Base-by-base conservation (phyloP, 2,888 invertebrate genomes). In the Heliconius charithonia region DNA sequence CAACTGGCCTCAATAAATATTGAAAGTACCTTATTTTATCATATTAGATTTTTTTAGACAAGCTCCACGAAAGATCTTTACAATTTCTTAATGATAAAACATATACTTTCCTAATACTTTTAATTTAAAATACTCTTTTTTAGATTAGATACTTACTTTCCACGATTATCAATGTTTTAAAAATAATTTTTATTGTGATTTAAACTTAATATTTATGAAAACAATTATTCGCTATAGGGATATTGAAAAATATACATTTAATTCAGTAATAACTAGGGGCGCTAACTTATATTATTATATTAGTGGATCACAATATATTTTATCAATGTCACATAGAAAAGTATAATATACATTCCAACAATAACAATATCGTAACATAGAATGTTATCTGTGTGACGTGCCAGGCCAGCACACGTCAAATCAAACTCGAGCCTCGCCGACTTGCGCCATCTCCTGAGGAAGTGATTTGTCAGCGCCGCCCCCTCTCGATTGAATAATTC, bases 401-500 rank as follows among this genome's bases (percentile, higher is more conserved):
- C 87, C 87, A 85, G 86, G 85, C 87, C 86, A 87, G 85, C 89
- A 89, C 92, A 91, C 91, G 91, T 92, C 90, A 90, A 88, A 86
- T 87, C 87, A 86, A 90, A 91, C 89, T 90, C 87, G 85, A 90
- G 91, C 91, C 91, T 89, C 41, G 90, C 90, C 89, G 91, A 92
- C 92, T 91, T 90, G 91, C 90, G 91, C 91, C 91, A 92, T 93
- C 93, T 93, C 93, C 91, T 89, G 90, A 94, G 95, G 94, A 95
- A 95, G 93, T 92, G 94, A 95, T 95, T 94, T 94, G 95, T 95
- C 95, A 95, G 93, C 88, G 92, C 90, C 95, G 93, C 95, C 94
- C 94, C 94, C 94, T 94, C 95, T 94, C 95, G 93, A 95, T 95
- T 95, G 95, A 95, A 95, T 95, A 95, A 95, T 95, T 95, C 95